Percentiles rank a stretch among this genome's conserved stretches.
Conservation (phyloP, 2,113 vertebrate species). For the Lathamus discolor region DNA sequence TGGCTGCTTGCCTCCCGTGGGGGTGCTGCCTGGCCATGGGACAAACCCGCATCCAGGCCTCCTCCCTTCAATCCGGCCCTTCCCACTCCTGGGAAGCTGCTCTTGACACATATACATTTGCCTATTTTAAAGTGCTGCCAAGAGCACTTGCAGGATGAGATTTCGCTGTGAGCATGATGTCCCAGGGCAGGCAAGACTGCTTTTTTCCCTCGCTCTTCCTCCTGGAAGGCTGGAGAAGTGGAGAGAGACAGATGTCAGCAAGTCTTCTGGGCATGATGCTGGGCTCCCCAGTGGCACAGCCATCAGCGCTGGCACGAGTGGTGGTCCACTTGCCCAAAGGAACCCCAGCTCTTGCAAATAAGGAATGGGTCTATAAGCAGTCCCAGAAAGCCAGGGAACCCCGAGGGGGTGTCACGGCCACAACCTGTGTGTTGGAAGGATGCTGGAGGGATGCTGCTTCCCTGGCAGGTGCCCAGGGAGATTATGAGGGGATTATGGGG, state of each 20-base stretch:
- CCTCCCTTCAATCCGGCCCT: background rate
- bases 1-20: background rate
- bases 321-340: background rate
- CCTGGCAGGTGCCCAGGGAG: background rate
- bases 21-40: background rate
- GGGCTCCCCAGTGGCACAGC: too few relatives aligned
- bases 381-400: background rate
- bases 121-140: background rate
- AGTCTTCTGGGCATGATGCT: background rate
- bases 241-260: background rate
- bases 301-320: background rate
- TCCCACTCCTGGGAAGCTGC: background rate
- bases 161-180: background rate
- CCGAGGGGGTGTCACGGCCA: fast-evolving
- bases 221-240: background rate
- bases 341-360: background rate
- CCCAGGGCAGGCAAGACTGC: background rate
- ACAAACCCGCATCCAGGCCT: background rate
- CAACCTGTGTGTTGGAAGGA: background rate
- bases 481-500: background rate
- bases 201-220: background rate
- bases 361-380: background rate
- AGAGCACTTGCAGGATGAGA: background rate
- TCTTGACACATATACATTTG: background rate
- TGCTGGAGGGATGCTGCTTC: background rate